Percentiles rank a stretch among this genome's conserved stretches.
Conservation (phyloP, 2,113 vertebrate species). For the Alces alces region DNA sequence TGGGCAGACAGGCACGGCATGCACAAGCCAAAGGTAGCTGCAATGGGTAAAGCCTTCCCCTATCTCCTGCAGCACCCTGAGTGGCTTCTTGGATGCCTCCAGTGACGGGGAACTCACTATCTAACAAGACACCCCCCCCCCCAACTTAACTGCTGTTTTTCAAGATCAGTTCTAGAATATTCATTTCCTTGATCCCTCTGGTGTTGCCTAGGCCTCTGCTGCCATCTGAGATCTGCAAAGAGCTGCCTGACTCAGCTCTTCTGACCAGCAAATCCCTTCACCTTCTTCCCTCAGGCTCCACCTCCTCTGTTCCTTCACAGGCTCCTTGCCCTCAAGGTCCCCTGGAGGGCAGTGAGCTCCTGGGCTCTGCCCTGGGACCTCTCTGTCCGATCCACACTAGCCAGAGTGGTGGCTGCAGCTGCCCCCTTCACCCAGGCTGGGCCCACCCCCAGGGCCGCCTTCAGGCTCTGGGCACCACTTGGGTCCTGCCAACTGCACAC, state of each 20-base stretch:
- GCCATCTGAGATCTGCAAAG: neutral
- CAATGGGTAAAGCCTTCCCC: accelerated
- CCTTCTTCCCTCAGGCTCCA: neutral
- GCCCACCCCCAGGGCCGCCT: neutral
- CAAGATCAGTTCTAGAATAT: neutral
- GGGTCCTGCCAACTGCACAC: neutral
- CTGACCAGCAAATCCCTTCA: neutral
- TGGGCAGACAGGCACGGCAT: neutral
- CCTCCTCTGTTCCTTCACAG: neutral
- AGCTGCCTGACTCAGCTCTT: neutral
- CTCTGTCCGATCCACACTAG: neutral
- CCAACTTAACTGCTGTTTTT: neutral
- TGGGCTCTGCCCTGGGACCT: neutral
- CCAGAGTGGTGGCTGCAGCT: neutral
- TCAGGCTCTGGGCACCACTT: neutral
- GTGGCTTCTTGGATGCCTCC: neutral
- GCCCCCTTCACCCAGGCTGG: neutral
- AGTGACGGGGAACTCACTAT: neutral
- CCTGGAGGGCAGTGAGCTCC: neutral
- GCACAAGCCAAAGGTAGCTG: neutral
- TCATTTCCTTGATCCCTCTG: neutral
- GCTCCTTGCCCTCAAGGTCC: neutral
- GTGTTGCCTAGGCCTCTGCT: neutral
- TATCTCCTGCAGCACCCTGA: neutral
- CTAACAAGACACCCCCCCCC: neutral